phyloP scores from a whole-genome alignment of 2,113 vertebrate species.

The Capreolus pygargus region DNA sequence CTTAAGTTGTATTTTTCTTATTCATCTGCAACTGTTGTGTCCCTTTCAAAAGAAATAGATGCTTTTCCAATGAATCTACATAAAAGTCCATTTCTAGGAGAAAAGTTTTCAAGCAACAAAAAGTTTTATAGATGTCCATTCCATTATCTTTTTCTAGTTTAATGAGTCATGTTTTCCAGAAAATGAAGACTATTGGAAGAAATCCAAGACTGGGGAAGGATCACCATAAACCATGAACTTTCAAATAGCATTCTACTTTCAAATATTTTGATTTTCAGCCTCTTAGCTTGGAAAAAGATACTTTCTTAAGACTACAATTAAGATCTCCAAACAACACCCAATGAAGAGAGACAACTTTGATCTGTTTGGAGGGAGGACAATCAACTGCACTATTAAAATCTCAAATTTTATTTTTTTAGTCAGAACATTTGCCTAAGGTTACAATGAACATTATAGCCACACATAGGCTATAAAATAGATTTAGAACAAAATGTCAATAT shows the following conservation, averaged over 20 bases:
- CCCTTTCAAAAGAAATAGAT: not conserved
- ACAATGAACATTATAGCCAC: not conserved
- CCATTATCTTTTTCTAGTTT: not conserved
- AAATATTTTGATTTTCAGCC: not conserved
- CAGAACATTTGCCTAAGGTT: not conserved
- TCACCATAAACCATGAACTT: not conserved
- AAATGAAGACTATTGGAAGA: slow-evolving; percentile 38
- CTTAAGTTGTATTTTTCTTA: not conserved
- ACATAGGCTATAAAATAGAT: not conserved
- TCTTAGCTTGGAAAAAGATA: not conserved
- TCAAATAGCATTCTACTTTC: not conserved
- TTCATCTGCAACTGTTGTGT: not conserved
- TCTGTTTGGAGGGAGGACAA: not conserved
- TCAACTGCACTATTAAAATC: not conserved
- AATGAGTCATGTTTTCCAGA: not conserved
- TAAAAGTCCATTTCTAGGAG: not conserved
- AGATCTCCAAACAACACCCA: not conserved
- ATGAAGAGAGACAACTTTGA: not conserved
- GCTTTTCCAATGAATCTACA: not conserved
- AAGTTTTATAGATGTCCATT: not conserved
- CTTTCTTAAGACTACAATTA: not conserved
- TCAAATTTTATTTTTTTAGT: not conserved
- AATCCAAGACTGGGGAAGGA: not conserved
- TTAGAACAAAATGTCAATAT: not conserved
- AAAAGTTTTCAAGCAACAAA: not conserved